A percentile compares a stretch with the other conserved stretches of the same genome.
Evolutionary conservation across 1,140 invertebrate species (phyloP).

Genomic region (Ladona fulva): DNA sequence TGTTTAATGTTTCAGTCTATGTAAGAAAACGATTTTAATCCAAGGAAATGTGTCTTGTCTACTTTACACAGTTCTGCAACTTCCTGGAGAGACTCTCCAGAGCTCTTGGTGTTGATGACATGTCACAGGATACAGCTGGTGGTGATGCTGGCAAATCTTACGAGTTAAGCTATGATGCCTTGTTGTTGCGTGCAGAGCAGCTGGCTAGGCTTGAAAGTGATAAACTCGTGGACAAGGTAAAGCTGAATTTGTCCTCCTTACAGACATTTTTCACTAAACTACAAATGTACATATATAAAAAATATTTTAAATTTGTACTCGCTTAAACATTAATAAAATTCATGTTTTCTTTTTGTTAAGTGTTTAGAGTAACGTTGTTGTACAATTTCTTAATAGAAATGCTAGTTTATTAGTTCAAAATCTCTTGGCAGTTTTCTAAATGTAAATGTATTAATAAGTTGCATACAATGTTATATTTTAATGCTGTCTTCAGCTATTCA

Average conservation of each 20-base stretch:
- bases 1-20: no score
- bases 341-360: no score
- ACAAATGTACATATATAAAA: background rate
- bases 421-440: no score
- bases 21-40: no score
- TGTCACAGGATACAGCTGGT: conserved; percentile 64
- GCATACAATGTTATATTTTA: no score
- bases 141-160: background rate
- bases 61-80: conserved; percentile 51
- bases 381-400: no score
- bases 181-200: conserved; percentile 66
- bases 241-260: background rate
- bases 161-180: conserved; percentile 66
- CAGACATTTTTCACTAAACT: no score
- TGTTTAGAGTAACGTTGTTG: no score
- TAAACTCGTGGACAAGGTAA: conserved; percentile 66
- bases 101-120: conserved; percentile 64
- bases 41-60: background rate
- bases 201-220: conserved; percentile 65
- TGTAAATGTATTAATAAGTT: no score
- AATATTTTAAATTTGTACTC: conserved; percentile 17
- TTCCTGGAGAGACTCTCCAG: conserved; percentile 62
- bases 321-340: conserved; percentile 17
- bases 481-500: no score
- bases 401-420: no score